phyloP scores from a whole-genome alignment of 2,797 vertebrate genomes.

The Morus bassanus region DNA sequence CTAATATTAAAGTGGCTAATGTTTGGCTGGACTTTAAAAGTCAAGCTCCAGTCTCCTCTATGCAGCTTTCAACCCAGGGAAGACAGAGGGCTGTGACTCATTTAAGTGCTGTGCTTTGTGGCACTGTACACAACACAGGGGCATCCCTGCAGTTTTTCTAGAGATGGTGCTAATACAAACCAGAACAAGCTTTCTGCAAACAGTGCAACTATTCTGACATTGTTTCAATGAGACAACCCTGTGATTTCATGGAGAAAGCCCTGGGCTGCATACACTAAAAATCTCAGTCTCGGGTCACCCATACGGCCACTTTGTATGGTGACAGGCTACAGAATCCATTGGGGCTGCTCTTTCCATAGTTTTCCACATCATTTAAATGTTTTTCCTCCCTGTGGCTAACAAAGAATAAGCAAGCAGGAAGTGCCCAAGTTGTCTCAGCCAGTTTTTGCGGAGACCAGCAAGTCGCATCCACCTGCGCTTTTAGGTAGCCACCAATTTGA shows the following conservation, averaged over 20 bases:
- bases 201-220: background rate
- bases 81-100: background rate
- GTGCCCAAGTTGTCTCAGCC: accelerated
- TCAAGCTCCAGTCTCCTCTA: background rate
- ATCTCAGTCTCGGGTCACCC: background rate
- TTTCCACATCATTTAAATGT: background rate
- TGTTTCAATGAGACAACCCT: background rate
- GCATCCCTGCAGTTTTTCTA: background rate
- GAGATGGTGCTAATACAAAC: background rate
- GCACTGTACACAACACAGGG: background rate
- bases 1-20: background rate
- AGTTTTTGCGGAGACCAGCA: background rate
- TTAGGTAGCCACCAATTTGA: background rate
- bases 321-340: background rate
- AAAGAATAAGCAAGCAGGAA: background rate
- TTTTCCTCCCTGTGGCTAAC: background rate
- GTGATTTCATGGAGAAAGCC: background rate
- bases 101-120: background rate
- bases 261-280: background rate
- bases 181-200: background rate
- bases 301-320: background rate
- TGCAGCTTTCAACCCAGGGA: background rate
- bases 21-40: background rate
- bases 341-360: background rate
- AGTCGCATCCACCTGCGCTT: background rate